phyloP scores from a whole-genome alignment of 2,888 invertebrate species.

The Oxycera nigricornis region DNA sequence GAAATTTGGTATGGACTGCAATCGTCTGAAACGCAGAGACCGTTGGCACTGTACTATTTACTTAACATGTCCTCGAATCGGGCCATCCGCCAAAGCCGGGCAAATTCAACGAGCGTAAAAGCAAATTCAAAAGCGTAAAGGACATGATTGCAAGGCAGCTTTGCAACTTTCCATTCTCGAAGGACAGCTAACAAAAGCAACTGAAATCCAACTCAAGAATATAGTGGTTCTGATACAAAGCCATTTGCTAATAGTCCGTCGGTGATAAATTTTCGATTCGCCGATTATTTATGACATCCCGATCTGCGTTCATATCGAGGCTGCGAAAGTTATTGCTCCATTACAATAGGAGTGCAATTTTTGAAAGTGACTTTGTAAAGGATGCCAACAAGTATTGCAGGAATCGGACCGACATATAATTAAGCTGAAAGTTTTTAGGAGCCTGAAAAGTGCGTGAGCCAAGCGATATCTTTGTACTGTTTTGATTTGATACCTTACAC shows the following conservation, averaged over 20 bases:
- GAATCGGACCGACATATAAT: not conserved
- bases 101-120: not conserved
- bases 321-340: slow-evolving; percentile 32
- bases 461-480: not conserved
- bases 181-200: slow-evolving; percentile 27
- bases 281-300: slow-evolving; percentile 35
- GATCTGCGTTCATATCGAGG: slow-evolving; percentile 24
- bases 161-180: slow-evolving; percentile 2
- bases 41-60: slow-evolving; percentile 40
- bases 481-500: not conserved
- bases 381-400: not conserved
- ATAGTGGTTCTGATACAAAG: slow-evolving; percentile 30
- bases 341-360: slow-evolving; percentile 19
- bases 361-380: not conserved
- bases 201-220: slow-evolving; percentile 37
- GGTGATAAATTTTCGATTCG: slow-evolving; percentile 35
- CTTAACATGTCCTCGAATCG: not conserved
- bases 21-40: slow-evolving; percentile 42
- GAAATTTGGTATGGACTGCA: slow-evolving; percentile 35
- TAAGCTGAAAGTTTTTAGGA: not conserved
- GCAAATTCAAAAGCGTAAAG: not conserved
- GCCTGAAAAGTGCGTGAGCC: not conserved
- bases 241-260: slow-evolving; percentile 36
- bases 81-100: not conserved
- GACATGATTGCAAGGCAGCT: not conserved